A percentile compares a stretch with the other conserved stretches of the same genome.
Evolutionary conservation across 2,113 vertebrate genomes (phyloP).

Genomic region (Turnix velox): DNA sequence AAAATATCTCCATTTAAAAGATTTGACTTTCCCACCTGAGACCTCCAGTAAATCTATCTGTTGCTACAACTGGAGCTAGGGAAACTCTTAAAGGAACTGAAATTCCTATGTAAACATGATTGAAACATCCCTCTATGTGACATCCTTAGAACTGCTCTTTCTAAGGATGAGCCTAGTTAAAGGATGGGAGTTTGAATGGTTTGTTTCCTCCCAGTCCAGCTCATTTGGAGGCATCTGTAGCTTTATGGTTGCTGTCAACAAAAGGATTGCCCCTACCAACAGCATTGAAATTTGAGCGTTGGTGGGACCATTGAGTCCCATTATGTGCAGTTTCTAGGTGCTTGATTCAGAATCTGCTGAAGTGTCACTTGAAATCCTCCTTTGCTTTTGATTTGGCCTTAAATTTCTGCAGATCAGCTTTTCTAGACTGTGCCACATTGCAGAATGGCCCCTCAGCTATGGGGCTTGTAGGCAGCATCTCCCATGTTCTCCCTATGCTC

Average conservation of each 20-base stretch:
- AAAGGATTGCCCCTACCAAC: neutral
- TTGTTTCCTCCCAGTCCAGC: neutral
- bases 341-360: neutral
- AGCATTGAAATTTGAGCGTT: neutral
- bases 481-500: neutral
- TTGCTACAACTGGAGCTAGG: neutral
- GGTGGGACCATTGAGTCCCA: neutral
- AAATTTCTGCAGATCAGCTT: conserved; percentile 25
- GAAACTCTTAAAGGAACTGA: neutral
- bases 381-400: neutral
- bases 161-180: neutral
- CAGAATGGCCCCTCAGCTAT: neutral
- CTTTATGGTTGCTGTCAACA: neutral
- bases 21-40: conserved; percentile 48
- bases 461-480: neutral
- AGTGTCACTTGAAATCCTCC: neutral
- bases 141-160: neutral
- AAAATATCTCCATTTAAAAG: conserved; percentile 44
- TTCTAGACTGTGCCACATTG: neutral
- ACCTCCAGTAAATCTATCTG: neutral
- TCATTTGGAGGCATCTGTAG: neutral
- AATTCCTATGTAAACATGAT: neutral
- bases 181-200: neutral
- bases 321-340: neutral
- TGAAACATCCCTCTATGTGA: neutral